These are phyloP conservation scores for Netelia melanura DNA, from an alignment of 2,888 invertebrate genomes.

Conservation along the genomic window DNA sequence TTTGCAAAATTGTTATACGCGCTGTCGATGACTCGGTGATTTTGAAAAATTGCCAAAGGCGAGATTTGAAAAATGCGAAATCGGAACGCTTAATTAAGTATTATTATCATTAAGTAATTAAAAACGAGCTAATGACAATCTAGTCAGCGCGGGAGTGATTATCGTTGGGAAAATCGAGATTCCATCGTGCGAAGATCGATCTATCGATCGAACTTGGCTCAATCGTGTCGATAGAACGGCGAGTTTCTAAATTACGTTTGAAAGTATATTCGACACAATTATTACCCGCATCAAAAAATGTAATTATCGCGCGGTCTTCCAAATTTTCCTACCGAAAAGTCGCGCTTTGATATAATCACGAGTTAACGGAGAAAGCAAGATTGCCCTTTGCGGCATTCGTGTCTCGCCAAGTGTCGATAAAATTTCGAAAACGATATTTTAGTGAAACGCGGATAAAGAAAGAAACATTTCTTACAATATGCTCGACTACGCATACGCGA, in stretches of 20 bases:
- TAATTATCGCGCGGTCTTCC: too few species aligned
- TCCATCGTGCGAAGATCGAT: background rate
- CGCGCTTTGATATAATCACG: slow-evolving; percentile 16
- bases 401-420: background rate
- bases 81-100: background rate
- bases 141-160: background rate
- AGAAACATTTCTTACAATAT: background rate
- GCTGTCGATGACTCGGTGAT: too few species aligned
- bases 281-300: too few species aligned
- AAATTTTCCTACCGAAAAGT: background rate
- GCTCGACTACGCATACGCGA: background rate
- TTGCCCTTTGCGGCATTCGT: slow-evolving; percentile 12
- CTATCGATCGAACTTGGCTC: background rate
- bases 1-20: background rate
- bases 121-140: background rate
- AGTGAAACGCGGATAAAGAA: background rate
- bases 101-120: background rate
- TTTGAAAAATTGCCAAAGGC: slow-evolving; percentile 5
- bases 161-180: slow-evolving; percentile 15
- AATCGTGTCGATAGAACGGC: background rate
- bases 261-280: too few species aligned
- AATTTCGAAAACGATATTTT: background rate
- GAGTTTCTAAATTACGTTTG: too few species aligned
- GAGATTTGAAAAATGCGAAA: slow-evolving; percentile 1
- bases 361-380: slow-evolving; percentile 50